phyloP scores from a whole-genome alignment of 2,888 invertebrate genomes.

The Drosophila putrida region DNA sequence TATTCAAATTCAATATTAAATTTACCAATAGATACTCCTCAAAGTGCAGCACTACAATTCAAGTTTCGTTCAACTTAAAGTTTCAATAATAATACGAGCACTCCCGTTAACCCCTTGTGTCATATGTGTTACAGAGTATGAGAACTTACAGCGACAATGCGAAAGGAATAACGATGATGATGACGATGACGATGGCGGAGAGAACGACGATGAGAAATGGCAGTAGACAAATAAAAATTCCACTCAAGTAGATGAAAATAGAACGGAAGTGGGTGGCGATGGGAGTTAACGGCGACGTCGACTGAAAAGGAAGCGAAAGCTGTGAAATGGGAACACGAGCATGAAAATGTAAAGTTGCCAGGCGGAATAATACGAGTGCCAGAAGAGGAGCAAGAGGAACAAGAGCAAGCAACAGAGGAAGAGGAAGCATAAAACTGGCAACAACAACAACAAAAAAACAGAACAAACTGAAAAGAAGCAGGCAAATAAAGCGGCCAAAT shows the following conservation, averaged over 20 bases:
- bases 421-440: conserved; percentile 21
- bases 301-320: conserved; percentile 51
- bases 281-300: conserved; percentile 10
- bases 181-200: conserved; percentile 14
- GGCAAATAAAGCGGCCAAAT: conserved; percentile 64
- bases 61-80: background rate
- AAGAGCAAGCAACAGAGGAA: conserved; percentile 13
- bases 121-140: conserved; percentile 39
- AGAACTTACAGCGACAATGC: conserved; percentile 19
- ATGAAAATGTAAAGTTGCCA: conserved; percentile 75
- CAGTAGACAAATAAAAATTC: conserved; percentile 77
- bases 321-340: conserved; percentile 68
- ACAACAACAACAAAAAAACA: conserved; percentile 22
- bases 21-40: background rate
- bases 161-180: conserved; percentile 20
- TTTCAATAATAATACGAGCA: too few relatives aligned
- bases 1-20: too few relatives aligned
- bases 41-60: background rate
- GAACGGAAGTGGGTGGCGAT: conserved; percentile 70
- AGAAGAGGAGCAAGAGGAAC: conserved; percentile 19
- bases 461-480: conserved; percentile 46
- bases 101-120: background rate
- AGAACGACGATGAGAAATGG: conserved; percentile 35
- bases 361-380: conserved; percentile 49
- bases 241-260: conserved; percentile 76